A percentile compares a stretch with the other conserved stretches of the same genome.
phyloP scores from a whole-genome alignment of 2,113 vertebrate species.

The Otis tarda region DNA sequence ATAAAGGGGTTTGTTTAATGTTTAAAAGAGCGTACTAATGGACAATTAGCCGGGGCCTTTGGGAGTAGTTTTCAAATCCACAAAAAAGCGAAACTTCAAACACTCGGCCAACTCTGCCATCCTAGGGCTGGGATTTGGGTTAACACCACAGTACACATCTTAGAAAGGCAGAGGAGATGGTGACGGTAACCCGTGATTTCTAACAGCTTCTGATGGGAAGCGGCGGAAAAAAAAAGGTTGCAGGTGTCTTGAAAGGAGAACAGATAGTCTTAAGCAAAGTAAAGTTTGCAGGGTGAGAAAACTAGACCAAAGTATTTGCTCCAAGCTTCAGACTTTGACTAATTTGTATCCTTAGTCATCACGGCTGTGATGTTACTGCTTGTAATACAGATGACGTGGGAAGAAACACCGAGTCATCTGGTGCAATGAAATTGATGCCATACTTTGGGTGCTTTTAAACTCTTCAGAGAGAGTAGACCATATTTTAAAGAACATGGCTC shows the following conservation, averaged over 20 bases:
- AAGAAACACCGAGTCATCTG: not conserved
- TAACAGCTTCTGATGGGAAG: not conserved
- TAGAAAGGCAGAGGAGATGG: not conserved
- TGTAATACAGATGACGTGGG: rapidly evolving
- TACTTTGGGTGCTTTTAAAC: not conserved
- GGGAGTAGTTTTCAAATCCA: slow-evolving; percentile 31
- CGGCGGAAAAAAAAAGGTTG: not conserved
- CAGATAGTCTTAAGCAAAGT: not conserved
- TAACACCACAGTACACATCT: not conserved
- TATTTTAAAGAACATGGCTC: not conserved
- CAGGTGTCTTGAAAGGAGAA: not conserved
- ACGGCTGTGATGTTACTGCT: not conserved
- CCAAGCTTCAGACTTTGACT: not conserved
- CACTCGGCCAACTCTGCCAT: not conserved
- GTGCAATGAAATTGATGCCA: not conserved
- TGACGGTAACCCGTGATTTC: not conserved
- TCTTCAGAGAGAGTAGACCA: not conserved
- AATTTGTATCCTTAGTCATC: rapidly evolving
- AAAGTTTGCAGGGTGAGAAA: not conserved
- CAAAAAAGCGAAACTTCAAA: not conserved
- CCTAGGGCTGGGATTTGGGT: not conserved
- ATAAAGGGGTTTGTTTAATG: slow-evolving; percentile 52
- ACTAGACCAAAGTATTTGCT: not conserved
- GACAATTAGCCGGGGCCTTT: slow-evolving; percentile 21
- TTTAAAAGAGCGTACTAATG: slow-evolving; percentile 45